Evolutionary conservation across 2,888 invertebrate genomes (phyloP), one percentile per base, ranked within the genome.

Genomic region (Drosophila nr. perissopoda): DNA sequence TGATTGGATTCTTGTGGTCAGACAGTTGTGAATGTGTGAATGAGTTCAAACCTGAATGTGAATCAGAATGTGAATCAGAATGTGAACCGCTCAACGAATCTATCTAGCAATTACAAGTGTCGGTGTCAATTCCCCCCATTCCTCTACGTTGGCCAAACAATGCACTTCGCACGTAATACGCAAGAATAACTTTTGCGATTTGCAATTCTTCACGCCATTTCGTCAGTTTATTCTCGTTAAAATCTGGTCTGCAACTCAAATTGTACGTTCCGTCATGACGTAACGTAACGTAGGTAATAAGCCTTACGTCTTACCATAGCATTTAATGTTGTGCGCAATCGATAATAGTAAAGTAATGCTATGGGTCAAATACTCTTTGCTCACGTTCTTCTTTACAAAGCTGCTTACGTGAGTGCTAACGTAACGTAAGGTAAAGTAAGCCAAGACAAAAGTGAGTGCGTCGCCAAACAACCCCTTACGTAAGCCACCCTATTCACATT

Each of bases 1-100:
- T 76, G 82, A 83, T 80, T 86, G 80, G 77, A 76, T 77, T 82
- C 72, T 74, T 84, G 83, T 69, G 87, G 89, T 80, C 82, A 74
- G 66, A 62, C 63, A 57, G 38, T 27, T 60, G 74, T 70, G 66
- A 74, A 66, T 70, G 66, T 61, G 54, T 31, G 29, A 27, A 53
- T 31, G 60, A 21, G 25, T 53, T 57, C 25, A 13, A 51, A 38
- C 71, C 61, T 53, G 51, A 62, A 21, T 45, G 58, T 21, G 48
- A 56, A 34, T 58, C 6, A 7, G 13, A 45, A 21, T 45, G 2
- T 21, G 13, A 7, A 45, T 42, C 21, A 34, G 49, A 59, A 31
- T 60, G 49, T 29, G 33, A 11, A 45, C 34, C 33, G 60, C 38
- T 51, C 38, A 29, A n/a, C 38, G 54, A 73, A 38, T 56, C n/a